These are phyloP conservation scores for Drosophila cognata DNA, from an alignment of 2,888 invertebrate genomes.

Conservation along the genomic window DNA sequence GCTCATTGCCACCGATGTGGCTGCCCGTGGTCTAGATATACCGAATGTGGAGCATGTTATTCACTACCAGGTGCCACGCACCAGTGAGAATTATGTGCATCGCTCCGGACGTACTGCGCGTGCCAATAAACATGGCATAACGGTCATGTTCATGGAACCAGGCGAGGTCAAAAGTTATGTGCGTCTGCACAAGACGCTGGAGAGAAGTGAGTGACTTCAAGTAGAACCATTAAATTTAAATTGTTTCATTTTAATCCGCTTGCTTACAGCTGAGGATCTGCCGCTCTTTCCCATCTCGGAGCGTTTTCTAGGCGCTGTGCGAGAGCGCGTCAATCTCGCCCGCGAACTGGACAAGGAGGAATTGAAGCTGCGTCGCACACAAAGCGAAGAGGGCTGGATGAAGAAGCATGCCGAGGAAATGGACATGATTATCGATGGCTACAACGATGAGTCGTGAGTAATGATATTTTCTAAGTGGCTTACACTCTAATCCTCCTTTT, in stretches of 20 bases:
- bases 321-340: slow-evolving; percentile 91
- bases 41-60: slow-evolving; percentile 97
- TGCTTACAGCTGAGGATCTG: slow-evolving; percentile 90
- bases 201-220: slow-evolving; percentile 89
- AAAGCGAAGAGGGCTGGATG: slow-evolving; percentile 93
- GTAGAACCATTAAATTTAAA: background rate
- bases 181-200: slow-evolving; percentile 93
- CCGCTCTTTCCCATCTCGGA: slow-evolving; percentile 92
- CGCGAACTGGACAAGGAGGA: slow-evolving; percentile 92
- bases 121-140: slow-evolving; percentile 94
- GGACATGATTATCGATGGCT: slow-evolving; percentile 95
- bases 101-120: slow-evolving; percentile 98
- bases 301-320: slow-evolving; percentile 87
- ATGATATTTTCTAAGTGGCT: fast-evolving
- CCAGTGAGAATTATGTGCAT: slow-evolving; percentile 98
- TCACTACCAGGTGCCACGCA: slow-evolving; percentile 98
- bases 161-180: slow-evolving; percentile 92
- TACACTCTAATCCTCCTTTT: fast-evolving
- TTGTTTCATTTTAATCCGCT: background rate
- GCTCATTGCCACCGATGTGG: slow-evolving; percentile 97
- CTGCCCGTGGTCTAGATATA: slow-evolving; percentile 98
- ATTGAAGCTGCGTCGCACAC: slow-evolving; percentile 87
- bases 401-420: slow-evolving; percentile 94
- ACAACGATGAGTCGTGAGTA: slow-evolving; percentile 84
- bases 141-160: slow-evolving; percentile 96